Base-by-base conservation (phyloP, 2,797 vertebrate genomes). In the Cyprinella venusta region DNA sequence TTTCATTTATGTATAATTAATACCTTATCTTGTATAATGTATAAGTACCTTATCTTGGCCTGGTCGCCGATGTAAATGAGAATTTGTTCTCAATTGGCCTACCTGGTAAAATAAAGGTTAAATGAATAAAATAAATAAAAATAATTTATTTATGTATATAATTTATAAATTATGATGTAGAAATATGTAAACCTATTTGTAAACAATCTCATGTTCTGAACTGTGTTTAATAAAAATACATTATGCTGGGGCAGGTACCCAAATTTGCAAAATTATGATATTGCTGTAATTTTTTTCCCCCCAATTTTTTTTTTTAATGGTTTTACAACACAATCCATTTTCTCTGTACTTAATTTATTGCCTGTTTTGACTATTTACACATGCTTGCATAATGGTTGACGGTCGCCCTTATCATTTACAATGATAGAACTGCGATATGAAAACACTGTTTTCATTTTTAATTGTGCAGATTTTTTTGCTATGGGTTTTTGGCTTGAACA, bases 321-420 rank as follows among this genome's bases (percentile, higher is more conserved):
- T 64, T 64, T 15, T 30, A 30, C 26, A 26, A 64, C 26, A 30
- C 6, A 18, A 16, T 64, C 3, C 15, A 33, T 64, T 64, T 64
- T 16, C 6, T 10, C 1, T 74, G 30, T 72, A 52, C 48, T 45
- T n/a, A 2, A 69, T 72, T 67, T 69, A 38, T n/a, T 69, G 19
- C 54, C 50, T 68, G 45, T 65, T 69, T 74, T 8, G 54, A 24
- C 54, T 26, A 36, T 82, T 71, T 83, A 48, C 21, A 18, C 21
- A 18, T 42, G n/a, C 8, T 36, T 78, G 45, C 65, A 40, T 52
- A 59, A 38, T 77, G 45, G 26, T 38, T 8, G 19, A 16, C 26
- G 26, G 26, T 30, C 26, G 26, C 33, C 5, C 45, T 65, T 54
- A 68, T 88, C 61, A 77, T 68, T 88, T 86, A 81, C 68, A 70